Evolutionary conservation across 2,113 vertebrate species (phyloP).

Genomic region (Noctilio leporinus): DNA sequence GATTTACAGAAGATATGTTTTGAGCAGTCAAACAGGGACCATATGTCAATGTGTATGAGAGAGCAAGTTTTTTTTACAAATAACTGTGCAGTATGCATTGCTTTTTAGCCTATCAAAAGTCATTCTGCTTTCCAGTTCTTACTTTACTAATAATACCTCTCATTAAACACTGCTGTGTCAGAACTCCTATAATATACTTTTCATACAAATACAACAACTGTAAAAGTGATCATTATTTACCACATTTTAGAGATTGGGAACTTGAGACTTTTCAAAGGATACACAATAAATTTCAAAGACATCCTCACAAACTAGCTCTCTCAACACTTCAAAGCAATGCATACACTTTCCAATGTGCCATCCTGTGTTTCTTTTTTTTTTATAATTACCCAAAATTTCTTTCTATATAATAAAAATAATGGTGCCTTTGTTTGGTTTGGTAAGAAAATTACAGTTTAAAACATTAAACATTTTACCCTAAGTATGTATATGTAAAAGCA

Average conservation of each 20-base stretch:
- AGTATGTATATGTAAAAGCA: not conserved
- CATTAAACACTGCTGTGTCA: not conserved
- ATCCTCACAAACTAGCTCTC: not conserved
- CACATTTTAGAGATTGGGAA: not conserved
- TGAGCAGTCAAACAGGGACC: conserved; percentile 5
- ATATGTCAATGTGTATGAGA: not conserved
- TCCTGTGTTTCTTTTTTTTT: not conserved
- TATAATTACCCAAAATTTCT: not conserved
- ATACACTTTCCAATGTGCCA: not conserved
- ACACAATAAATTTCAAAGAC: not conserved
- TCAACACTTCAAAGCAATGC: not conserved
- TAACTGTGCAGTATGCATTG: not conserved
- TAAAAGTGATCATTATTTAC: not conserved
- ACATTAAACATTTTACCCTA: not conserved
- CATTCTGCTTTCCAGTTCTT: not conserved
- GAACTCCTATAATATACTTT: not conserved
- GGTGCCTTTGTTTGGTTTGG: not conserved
- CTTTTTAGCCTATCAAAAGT: not conserved
- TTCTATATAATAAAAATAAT: not conserved
- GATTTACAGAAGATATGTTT: conserved; percentile 38
- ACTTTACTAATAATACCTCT: not conserved
- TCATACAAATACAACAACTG: not conserved
- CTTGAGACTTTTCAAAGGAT: not conserved
- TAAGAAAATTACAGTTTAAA: not conserved
- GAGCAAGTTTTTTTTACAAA: not conserved